Evolutionary conservation across 2,888 invertebrate species (phyloP), one percentile per base, ranked within the genome.

Genomic region (Cryptus armator): DNA sequence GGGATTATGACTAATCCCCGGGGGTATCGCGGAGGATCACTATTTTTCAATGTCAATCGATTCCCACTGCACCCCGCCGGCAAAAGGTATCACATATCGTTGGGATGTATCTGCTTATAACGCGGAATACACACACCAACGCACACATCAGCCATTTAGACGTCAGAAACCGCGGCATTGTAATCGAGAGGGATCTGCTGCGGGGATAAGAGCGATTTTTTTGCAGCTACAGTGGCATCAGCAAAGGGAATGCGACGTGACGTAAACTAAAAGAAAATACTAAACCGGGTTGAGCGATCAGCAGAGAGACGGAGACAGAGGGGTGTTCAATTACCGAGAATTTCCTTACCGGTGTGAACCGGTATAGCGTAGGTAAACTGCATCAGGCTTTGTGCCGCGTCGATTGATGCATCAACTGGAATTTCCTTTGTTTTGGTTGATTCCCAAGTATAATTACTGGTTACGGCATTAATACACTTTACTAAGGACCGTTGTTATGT

Each of bases 281-380:
- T 3, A 46, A 29, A 51, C 4, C 24, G 9, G 62, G n/a, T 7
- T 12, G 5, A 46, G 67, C 14, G 16, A 56, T 7, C 37, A n/a
- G 19, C 29, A 62, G 68, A 62, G 5, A 70, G 51, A 70, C 51
- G 7, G 12, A 10, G 24, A 67, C 5, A 59, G 68, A 43, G 68
- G 68, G 81, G 24, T 74, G 74, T 81, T 81, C 74, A 81, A 81
- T 81, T 81, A 81, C 74, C 74, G 74, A 59, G 59, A 81, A 68
- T 51, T 81, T 75, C 62, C 64, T n/a, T 24, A 32, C 64, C 12
- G 10, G 67, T 37, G 37, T 37, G 74, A 64, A 72, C 72, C 72
- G 51, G 66, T 46, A 56, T 48, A 62, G 81, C 68, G 75, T 70
- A 59, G 62, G 72, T 44, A 66, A 46, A 62, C 37, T 29, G 59